Percentiles rank a stretch among this genome's conserved stretches.
Conservation (phyloP, 1,140 invertebrate species). For the Lerema accius region DNA sequence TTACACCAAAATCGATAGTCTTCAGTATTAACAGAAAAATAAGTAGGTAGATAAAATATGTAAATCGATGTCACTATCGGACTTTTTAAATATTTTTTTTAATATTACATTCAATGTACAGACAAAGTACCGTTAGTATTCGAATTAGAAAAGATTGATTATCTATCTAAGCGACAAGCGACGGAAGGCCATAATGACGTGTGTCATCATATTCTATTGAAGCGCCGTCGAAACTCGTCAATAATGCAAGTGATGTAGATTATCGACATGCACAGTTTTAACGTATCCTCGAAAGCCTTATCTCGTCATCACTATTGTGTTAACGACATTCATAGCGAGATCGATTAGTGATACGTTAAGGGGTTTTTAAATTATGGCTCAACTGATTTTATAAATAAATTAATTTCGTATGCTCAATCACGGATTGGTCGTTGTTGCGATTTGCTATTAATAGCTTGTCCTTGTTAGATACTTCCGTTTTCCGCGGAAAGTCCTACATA, state of each 20-base stretch:
- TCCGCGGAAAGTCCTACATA: no score
- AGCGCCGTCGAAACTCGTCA: constrained; percentile 58
- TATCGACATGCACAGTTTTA: constrained; percentile 73
- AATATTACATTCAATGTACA: neutral
- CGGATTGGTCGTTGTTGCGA: no score
- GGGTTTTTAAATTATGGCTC: constrained; percentile 19
- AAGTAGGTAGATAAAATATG: no score
- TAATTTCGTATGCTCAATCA: no score
- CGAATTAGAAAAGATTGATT: constrained; percentile 54
- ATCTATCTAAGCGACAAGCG: constrained; percentile 56
- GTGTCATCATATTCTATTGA: constrained; percentile 74
- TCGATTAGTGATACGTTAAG: constrained; percentile 49
- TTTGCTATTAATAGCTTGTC: no score
- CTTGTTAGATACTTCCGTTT: no score
- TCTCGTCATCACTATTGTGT: constrained; percentile 69
- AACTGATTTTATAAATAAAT: constrained; percentile 8
- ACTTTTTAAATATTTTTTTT: no score
- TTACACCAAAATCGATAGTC: no score
- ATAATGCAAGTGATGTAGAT: constrained; percentile 72
- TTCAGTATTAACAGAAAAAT: no score
- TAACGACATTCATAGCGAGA: constrained; percentile 52
- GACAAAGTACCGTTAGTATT: neutral
- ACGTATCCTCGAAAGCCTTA: constrained; percentile 57
- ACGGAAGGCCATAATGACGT: constrained; percentile 58
- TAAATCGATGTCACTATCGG: no score